Base-by-base conservation (phyloP, 2,113 vertebrate species). In the Callocephalon fimbriatum region DNA sequence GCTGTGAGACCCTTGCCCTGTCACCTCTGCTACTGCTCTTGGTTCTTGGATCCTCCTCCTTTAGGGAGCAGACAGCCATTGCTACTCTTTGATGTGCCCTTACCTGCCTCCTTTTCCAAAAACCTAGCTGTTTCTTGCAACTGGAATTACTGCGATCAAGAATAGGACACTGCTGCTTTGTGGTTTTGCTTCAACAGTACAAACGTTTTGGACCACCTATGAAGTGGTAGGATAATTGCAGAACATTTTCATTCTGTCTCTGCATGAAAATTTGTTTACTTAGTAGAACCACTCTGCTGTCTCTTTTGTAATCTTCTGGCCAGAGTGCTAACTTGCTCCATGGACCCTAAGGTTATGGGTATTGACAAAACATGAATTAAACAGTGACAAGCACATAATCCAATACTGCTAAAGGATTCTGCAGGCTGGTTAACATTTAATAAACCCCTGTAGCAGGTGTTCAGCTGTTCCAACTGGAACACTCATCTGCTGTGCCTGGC, bases 251-350 rank as follows among this genome's bases (percentile, higher is more conserved):
- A 76, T 71, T 86, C 62, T 86, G n/a, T 79, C 62, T 72, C 47
- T 65, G 79, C 17, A 29, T 35, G 72, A 96, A 89, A 93, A 91
- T 83, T 23, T 91, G 67, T 93, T 83, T 89, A 17, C 35, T 86
- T 79, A 59, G 67, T 22, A 91, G 67, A 89, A 79, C 58, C 47
- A 27, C 44, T 88, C 32, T 62, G 16, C 61, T 76, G 35, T 29
- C 58, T 80, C 79, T 88, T 88, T 58, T 75, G 32, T 83, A 79
- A 83, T 80, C 83, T 72, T 77, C 35, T 93, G 72, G 44, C 72
- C 62, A 80, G 32, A 38, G 9, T 17, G 62, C 72, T 67, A 91
- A 40, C 62, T 27, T 4, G 35, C n/a, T 35, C 51, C 25, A 5
- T 29, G 67, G 62, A n/a, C 25, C 63, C 47, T 59, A 50, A 26